Conservation (phyloP, 64 coral and sea anemone species). For the Actinia equina region DNA sequence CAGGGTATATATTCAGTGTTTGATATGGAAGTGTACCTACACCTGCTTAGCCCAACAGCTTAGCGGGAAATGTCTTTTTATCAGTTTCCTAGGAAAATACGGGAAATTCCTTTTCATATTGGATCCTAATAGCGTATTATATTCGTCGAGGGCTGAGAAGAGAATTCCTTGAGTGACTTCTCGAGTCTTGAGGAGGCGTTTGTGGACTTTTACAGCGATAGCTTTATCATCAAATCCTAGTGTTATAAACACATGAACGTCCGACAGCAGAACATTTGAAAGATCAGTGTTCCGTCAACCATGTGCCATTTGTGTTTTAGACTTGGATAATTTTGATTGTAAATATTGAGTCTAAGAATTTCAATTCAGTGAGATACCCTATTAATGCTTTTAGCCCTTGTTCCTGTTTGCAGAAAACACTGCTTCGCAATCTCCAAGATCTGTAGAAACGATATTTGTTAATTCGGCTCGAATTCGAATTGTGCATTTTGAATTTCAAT, state of each 20-base stretch:
- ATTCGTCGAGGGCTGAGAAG: conserved; percentile 6
- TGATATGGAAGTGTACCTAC: background rate
- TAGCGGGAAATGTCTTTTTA: conserved; percentile 21
- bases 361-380: background rate
- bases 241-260: background rate
- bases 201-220: conserved; percentile 5
- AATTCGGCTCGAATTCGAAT: background rate
- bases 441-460: conserved; percentile 10
- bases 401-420: background rate
- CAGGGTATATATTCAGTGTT: background rate
- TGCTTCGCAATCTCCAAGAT: background rate
- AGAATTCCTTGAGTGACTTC: conserved; percentile 25
- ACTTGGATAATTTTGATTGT: conserved; percentile 21
- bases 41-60: background rate
- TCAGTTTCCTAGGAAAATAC: conserved; percentile 19
- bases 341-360: conserved; percentile 13
- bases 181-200: conserved; percentile 12
- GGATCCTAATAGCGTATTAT: background rate
- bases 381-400: background rate
- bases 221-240: background rate
- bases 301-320: conserved; percentile 6
- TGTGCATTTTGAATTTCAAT: conserved; percentile 1
- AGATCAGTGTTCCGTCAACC: background rate
- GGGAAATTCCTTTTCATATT: conserved; percentile 15
- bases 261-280: background rate